These are phyloP conservation scores for Leucosticte australis DNA, from an alignment of 2,113 vertebrate species.

Conservation along the genomic window DNA sequence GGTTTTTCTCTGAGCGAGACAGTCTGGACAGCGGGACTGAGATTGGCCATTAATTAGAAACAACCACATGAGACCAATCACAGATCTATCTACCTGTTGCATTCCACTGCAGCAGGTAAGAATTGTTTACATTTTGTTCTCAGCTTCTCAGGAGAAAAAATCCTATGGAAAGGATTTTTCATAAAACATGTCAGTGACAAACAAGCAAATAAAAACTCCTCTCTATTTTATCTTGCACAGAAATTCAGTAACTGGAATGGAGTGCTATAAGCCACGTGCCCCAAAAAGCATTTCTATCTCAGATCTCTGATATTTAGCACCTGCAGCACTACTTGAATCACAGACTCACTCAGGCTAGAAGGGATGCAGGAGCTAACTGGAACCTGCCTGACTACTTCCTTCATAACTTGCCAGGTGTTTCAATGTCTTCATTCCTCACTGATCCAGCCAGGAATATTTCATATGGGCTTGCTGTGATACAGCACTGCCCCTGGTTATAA, in stretches of 20 bases:
- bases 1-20: too few species aligned
- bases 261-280: fast-evolving
- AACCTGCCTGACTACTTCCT: neutral
- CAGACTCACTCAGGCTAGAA: neutral
- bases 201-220: neutral
- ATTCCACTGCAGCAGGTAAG: too few species aligned
- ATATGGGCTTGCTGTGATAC: neutral
- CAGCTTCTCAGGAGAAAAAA: too few species aligned
- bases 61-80: too few species aligned
- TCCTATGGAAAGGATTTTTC: too few species aligned
- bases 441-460: neutral
- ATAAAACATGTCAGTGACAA: too few species aligned
- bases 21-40: too few species aligned
- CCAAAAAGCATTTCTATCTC: neutral
- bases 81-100: too few species aligned
- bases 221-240: neutral
- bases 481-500: neutral
- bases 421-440: neutral
- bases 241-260: neutral
- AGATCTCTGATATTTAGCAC: neutral
- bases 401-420: neutral
- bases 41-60: too few species aligned
- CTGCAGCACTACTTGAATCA: neutral
- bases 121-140: too few species aligned
- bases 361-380: neutral